phyloP scores from a whole-genome alignment of 2,113 vertebrate genomes.

The Gobius niger region DNA sequence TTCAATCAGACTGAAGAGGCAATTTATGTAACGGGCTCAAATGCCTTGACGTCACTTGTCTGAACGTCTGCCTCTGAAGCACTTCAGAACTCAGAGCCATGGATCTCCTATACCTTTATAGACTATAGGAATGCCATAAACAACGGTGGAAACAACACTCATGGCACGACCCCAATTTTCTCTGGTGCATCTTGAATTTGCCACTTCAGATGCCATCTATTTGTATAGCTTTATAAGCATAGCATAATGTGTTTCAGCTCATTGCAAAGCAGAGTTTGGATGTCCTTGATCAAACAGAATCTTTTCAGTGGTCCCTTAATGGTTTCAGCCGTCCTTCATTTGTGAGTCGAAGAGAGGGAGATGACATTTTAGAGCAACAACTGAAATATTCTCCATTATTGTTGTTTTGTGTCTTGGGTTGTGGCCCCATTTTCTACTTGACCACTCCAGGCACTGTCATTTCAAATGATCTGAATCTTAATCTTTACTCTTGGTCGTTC shows the following conservation, averaged over 20 bases:
- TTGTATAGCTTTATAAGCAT: neutral
- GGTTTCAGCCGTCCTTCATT: no score
- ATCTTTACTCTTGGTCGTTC: no score
- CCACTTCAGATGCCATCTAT: neutral
- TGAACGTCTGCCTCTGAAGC: neutral
- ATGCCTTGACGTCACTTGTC: neutral
- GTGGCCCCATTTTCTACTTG: no score
- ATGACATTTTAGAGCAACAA: no score
- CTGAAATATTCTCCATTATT: no score
- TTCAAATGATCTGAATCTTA: no score
- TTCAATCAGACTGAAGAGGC: neutral
- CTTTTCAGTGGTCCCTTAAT: no score
- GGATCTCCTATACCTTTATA: slow-evolving; percentile 1
- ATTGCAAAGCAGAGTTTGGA: neutral
- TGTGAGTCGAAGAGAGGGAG: no score
- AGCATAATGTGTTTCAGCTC: neutral
- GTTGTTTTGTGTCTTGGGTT: no score
- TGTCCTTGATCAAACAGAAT: no score
- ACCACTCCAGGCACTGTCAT: no score
- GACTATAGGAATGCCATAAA: neutral
- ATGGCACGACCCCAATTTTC: neutral
- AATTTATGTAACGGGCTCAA: neutral
- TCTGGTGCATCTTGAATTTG: neutral
- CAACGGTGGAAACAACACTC: neutral
- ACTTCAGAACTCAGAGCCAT: neutral